phyloP scores from a whole-genome alignment of 2,113 vertebrate species.

The Corythaeola cristata region DNA sequence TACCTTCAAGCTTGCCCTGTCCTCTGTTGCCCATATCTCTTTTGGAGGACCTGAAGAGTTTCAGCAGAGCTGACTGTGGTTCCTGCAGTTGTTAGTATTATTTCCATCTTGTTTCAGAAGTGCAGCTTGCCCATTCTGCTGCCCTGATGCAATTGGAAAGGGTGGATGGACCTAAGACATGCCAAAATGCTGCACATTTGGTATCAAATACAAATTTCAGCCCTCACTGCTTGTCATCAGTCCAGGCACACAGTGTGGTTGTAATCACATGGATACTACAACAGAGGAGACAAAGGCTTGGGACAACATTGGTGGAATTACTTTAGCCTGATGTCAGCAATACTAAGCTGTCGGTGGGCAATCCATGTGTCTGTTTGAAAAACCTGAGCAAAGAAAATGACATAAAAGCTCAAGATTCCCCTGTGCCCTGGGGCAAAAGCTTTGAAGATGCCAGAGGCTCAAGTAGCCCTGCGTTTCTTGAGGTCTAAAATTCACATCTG shows the following conservation, averaged over 20 bases:
- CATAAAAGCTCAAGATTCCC: fast-evolving
- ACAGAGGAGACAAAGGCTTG: background rate
- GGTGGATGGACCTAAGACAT: background rate
- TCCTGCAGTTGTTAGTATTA: background rate
- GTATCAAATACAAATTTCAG: background rate
- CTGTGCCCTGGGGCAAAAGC: background rate
- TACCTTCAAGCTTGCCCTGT: background rate
- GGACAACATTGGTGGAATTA: background rate
- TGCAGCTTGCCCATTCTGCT: background rate
- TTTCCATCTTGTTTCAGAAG: background rate
- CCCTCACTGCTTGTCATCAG: background rate
- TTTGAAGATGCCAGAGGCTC: background rate
- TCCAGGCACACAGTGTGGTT: background rate
- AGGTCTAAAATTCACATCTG: background rate
- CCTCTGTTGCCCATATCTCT: background rate
- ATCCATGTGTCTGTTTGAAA: background rate
- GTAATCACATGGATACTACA: background rate
- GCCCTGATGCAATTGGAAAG: background rate
- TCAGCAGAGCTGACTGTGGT: background rate
- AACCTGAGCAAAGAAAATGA: fast-evolving
- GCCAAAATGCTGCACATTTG: background rate
- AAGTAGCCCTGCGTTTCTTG: background rate
- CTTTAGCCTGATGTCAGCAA: background rate
- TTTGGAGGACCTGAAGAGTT: background rate
- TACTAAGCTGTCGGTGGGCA: background rate